phyloP scores from a whole-genome alignment of 2,113 vertebrate genomes.

The Rhinolophus sinicus region DNA sequence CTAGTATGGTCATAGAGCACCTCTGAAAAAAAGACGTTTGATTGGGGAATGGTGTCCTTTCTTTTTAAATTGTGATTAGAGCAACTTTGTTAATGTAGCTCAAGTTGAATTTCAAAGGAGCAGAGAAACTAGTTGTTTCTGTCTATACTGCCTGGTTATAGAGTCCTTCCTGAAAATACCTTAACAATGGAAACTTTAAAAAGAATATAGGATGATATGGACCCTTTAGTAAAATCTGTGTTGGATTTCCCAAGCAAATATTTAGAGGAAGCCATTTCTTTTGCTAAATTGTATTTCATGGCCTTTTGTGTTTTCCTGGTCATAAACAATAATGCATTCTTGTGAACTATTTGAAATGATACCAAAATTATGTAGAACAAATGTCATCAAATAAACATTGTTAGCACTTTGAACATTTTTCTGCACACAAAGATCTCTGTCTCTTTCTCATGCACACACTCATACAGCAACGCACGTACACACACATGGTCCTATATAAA shows the following conservation, averaged over 20 bases:
- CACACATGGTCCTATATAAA: neutral
- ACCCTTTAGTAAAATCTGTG: neutral
- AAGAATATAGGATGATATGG: neutral
- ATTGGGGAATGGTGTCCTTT: neutral
- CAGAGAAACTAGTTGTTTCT: neutral
- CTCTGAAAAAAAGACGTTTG: neutral
- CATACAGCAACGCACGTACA: neutral
- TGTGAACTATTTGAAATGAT: slow-evolving; percentile 8
- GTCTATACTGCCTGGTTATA: neutral
- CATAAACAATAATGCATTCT: neutral
- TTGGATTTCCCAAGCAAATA: neutral
- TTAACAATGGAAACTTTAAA: neutral
- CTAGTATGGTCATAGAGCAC: neutral
- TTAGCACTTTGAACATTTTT: neutral
- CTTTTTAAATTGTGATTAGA: neutral
- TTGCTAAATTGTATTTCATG: neutral
- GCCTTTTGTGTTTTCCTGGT: neutral
- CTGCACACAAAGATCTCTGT: neutral
- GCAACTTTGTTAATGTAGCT: neutral
- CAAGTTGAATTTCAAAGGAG: neutral
- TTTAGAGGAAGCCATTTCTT: neutral
- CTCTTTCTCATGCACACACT: neutral
- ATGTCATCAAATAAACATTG: neutral
- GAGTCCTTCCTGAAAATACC: neutral
- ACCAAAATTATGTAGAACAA: neutral